These are phyloP conservation scores for Strix aluco DNA, from an alignment of 2,113 vertebrate species.

Conservation along the genomic window DNA sequence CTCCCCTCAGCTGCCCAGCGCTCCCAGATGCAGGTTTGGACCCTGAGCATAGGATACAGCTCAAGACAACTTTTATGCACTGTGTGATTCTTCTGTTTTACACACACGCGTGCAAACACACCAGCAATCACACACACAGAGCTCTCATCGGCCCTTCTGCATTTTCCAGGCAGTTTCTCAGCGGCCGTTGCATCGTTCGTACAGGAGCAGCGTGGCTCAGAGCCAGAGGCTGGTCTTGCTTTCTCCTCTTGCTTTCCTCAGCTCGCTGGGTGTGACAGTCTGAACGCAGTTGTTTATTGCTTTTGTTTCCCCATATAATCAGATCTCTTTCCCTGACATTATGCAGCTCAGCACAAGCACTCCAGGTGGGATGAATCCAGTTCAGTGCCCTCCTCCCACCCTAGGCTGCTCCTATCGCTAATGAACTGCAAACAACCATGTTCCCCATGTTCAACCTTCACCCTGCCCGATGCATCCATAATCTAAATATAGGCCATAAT, in stretches of 20 bases:
- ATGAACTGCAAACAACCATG: slow-evolving; percentile 67
- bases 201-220: not conserved
- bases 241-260: not conserved
- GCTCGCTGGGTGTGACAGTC: not conserved
- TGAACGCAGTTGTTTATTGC: not conserved
- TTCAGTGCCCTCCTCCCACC: slow-evolving; percentile 52
- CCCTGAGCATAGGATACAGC: fast-evolving
- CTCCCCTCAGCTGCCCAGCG: not conserved
- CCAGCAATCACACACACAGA: fast-evolving
- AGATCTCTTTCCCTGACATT: slow-evolving; percentile 29
- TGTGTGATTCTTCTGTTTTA: fast-evolving
- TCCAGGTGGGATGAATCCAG: slow-evolving; percentile 58
- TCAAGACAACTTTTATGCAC: not conserved
- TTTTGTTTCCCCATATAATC: slow-evolving; percentile 45
- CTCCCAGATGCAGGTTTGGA: too few relatives aligned
- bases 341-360: slow-evolving; percentile 47
- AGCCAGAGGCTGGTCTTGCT: not conserved
- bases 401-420: slow-evolving; percentile 43
- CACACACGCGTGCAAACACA: fast-evolving
- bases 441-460: slow-evolving; percentile 60
- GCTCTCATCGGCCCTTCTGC: not conserved
- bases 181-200: not conserved
- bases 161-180: not conserved
- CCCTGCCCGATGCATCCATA: slow-evolving; percentile 39
- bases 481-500: slow-evolving; percentile 64